phyloP scores from a whole-genome alignment of 2,797 vertebrate species.

The Semotilus atromaculatus region DNA sequence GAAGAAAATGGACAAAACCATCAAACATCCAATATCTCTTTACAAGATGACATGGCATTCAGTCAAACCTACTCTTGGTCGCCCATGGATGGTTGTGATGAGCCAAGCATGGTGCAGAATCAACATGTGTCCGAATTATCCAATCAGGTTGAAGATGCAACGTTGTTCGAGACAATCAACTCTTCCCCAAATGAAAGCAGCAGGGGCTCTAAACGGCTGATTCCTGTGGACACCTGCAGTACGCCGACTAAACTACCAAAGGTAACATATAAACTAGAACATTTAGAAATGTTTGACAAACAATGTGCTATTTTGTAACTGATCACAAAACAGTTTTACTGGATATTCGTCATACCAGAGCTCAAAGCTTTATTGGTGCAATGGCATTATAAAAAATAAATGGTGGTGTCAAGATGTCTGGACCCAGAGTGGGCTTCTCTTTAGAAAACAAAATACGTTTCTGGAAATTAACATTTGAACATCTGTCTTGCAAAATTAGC shows the following conservation, averaged over 20 bases:
- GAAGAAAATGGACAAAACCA: not conserved
- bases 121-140: not conserved
- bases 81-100: constrained; percentile 42
- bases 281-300: not conserved
- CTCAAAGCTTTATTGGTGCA: constrained; percentile 1
- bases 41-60: constrained; percentile 50
- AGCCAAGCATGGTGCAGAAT: not conserved
- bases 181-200: not conserved
- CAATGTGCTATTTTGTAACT: not conserved
- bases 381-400: not conserved
- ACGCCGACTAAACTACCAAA: constrained; percentile 47
- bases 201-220: constrained; percentile 28
- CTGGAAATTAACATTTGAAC: not conserved
- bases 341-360: not conserved
- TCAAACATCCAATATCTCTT: constrained; percentile 8
- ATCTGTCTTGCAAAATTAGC: too few relatives aligned
- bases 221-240: not conserved
- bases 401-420: not conserved
- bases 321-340: not conserved
- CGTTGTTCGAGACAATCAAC: not conserved
- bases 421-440: not conserved
- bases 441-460: not conserved
- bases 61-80: constrained; percentile 54
- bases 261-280: constrained; percentile 33
- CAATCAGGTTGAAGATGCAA: not conserved